Conservation (phyloP, 2,113 vertebrate species). For the Chlorodrepanis virens region DNA sequence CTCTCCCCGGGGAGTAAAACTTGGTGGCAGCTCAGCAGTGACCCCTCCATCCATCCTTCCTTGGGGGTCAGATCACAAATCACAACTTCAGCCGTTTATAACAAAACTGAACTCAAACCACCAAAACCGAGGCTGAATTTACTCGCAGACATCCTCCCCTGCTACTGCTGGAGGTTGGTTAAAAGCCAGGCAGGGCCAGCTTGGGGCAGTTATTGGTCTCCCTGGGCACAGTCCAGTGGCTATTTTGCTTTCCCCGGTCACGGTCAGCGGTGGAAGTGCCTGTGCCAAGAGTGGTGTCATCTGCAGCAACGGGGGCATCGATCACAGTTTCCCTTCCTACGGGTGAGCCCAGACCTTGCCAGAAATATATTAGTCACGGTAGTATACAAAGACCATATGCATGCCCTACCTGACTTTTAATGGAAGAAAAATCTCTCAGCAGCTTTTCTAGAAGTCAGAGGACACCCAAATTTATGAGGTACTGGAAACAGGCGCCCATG, state of each 20-base stretch:
- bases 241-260: neutral
- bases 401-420: neutral
- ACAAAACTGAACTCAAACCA: neutral
- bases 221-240: conserved; percentile 2
- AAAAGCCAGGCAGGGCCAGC: neutral
- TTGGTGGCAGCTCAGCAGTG: neutral
- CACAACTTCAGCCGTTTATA: neutral
- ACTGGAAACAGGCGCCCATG: neutral
- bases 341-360: neutral
- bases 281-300: conserved; percentile 41
- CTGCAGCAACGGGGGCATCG: conserved; percentile 9
- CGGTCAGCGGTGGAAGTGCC: neutral
- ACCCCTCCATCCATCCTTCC: neutral
- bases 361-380: conserved; percentile 51
- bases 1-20: neutral
- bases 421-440: conserved; percentile 25
- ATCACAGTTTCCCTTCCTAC: conserved; percentile 45
- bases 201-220: neutral
- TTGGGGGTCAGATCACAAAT: neutral
- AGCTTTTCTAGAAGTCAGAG: conserved; percentile 2
- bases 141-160: neutral
- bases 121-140: neutral
- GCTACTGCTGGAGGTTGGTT: neutral
- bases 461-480: neutral
- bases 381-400: conserved; percentile 48